Evolutionary conservation across 2,888 invertebrate species (phyloP).

Genomic region (Rhingia rostrata): DNA sequence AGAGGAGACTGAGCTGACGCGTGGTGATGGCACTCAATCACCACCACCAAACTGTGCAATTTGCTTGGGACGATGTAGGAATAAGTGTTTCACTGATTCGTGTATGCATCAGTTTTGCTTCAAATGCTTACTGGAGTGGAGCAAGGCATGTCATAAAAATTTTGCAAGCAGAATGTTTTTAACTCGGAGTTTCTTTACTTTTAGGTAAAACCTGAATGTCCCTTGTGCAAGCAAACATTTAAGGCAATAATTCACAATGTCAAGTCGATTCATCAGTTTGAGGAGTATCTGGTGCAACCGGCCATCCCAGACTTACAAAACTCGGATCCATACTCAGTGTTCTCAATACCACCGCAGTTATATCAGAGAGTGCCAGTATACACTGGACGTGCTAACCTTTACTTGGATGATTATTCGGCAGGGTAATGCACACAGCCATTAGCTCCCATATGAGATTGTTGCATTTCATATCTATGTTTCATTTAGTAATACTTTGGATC

Average conservation of each 20-base stretch:
- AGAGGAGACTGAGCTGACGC: conserved; percentile 71
- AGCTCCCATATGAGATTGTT: not conserved
- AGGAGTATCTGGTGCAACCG: conserved; percentile 88
- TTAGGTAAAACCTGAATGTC: conserved; percentile 95
- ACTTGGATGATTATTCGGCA: conserved; percentile 49
- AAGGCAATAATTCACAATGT: conserved; percentile 96
- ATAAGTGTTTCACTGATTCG: conserved; percentile 95
- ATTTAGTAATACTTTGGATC: conserved; percentile 66
- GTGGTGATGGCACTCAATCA: conserved; percentile 83
- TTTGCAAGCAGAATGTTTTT: not conserved
- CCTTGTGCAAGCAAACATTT: conserved; percentile 96
- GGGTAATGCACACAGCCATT: conserved; percentile 42
- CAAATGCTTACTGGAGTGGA: conserved; percentile 95
- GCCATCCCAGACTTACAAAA: conserved; percentile 57
- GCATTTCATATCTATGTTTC: not conserved
- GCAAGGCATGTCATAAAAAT: conserved; percentile 85
- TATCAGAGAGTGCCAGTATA: conserved; percentile 57
- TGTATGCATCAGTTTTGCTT: conserved; percentile 98
- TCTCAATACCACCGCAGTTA: conserved; percentile 62
- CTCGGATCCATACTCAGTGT: conserved; percentile 45
- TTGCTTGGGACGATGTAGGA: conserved; percentile 92
- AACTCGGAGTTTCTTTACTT: conserved; percentile 77
- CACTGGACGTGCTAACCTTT: conserved; percentile 47
- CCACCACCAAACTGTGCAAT: conserved; percentile 96
- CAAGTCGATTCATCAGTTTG: conserved; percentile 92